Conservation (phyloP, 2,888 invertebrate species). For the Malacosoma neustria region DNA sequence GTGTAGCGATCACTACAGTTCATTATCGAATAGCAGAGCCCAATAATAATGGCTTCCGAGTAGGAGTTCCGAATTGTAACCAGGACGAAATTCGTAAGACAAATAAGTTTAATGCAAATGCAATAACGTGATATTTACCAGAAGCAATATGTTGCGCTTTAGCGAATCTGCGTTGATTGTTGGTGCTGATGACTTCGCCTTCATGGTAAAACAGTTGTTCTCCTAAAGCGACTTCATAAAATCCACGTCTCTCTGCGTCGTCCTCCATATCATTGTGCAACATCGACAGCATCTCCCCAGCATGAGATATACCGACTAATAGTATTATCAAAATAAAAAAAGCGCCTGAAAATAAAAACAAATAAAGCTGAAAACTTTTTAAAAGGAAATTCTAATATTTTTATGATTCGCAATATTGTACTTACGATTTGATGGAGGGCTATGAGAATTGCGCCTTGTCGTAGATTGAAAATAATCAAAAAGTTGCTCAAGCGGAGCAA, state of each 20-base stretch:
- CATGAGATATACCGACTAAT: constrained; percentile 64
- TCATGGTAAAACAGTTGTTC: constrained; percentile 48
- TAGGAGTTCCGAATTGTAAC: too few relatives aligned
- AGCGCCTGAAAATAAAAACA: constrained; percentile 42
- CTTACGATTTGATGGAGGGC: constrained; percentile 74
- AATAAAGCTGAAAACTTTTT: constrained; percentile 8
- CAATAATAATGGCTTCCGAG: too few relatives aligned
- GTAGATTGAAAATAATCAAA: constrained; percentile 67
- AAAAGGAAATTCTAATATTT: neutral
- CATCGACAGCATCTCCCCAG: constrained; percentile 62
- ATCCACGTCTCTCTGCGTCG: constrained; percentile 58
- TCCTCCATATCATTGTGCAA: constrained; percentile 69
- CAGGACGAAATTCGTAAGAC: too few relatives aligned
- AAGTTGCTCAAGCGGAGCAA: constrained; percentile 63
- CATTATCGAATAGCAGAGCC: too few relatives aligned
- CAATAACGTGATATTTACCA: constrained; percentile 28
- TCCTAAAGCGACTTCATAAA: constrained; percentile 47
- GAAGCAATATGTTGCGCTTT: constrained; percentile 65
- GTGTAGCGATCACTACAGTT: too few relatives aligned
- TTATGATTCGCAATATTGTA: constrained; percentile 21
- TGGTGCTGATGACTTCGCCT: constrained; percentile 55
- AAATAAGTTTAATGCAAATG: neutral
- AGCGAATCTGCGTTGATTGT: constrained; percentile 66
- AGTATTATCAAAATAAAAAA: constrained; percentile 60
- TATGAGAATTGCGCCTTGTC: constrained; percentile 68